Percentiles rank a stretch among this genome's conserved stretches.
Evolutionary conservation across 2,888 invertebrate species (phyloP).

Genomic region (Galeruca laticollis): DNA sequence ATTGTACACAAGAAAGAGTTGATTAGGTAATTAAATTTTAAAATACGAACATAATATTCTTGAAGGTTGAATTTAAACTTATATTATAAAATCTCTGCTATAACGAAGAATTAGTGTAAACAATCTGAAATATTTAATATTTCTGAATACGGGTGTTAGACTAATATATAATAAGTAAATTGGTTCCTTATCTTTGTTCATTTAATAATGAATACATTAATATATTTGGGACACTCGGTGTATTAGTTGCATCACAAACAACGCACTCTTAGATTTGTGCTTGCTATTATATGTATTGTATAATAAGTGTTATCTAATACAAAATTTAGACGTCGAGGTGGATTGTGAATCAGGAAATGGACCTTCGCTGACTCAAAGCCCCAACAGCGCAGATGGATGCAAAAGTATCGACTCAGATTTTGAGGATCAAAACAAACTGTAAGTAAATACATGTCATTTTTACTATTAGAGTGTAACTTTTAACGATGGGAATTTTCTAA

Average conservation of each 20-base stretch:
- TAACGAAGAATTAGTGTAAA: no score
- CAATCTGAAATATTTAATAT: no score
- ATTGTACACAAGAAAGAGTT: no score
- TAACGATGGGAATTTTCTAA: no score
- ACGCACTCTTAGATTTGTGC: constrained; percentile 38
- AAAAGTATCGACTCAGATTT: constrained; percentile 87
- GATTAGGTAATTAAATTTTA: no score
- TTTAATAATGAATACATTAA: no score
- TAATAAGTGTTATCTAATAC: constrained; percentile 60
- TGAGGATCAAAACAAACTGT: constrained; percentile 75
- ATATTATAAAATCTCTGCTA: no score
- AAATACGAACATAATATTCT: no score
- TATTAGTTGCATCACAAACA: constrained; percentile 7
- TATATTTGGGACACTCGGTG: not conserved
- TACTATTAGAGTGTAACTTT: no score
- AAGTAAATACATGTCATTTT: constrained; percentile 48
- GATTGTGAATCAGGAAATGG: constrained; percentile 98
- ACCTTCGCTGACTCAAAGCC: constrained; percentile 93
- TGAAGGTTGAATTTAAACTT: no score
- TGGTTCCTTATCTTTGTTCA: not conserved
- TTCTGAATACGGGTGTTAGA: no score
- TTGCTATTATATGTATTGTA: constrained; percentile 50
- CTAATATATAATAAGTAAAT: not conserved
- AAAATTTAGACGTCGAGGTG: constrained; percentile 75
- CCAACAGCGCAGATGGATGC: constrained; percentile 88